phyloP scores from a whole-genome alignment of 2,113 vertebrate genomes.

The Poecilia latipinna region DNA sequence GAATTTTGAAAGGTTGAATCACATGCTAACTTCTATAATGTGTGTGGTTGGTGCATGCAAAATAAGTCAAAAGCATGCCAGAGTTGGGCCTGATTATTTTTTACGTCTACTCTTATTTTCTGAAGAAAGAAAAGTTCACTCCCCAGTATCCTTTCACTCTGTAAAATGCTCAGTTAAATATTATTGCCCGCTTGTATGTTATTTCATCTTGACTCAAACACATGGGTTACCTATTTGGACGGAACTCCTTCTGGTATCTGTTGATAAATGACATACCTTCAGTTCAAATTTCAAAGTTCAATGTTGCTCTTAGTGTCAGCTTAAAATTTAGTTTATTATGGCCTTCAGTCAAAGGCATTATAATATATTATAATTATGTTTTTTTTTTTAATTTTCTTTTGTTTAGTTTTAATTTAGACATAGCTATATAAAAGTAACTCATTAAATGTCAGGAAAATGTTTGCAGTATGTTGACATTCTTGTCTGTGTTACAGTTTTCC shows the following conservation, averaged over 20 bases:
- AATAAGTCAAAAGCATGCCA: neutral
- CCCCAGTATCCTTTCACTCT: too few relatives aligned
- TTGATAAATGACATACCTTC: neutral
- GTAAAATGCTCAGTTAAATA: neutral
- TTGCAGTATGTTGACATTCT: neutral
- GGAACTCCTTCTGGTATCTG: neutral
- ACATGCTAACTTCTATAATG: neutral
- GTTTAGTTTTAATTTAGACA: neutral
- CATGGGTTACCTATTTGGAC: neutral
- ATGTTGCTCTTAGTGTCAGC: neutral
- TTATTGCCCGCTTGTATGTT: neutral
- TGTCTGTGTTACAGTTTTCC: neutral
- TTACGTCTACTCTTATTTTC: too few relatives aligned
- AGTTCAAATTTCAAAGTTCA: slow-evolving; percentile 7
- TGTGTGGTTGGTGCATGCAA: neutral
- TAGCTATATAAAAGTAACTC: neutral
- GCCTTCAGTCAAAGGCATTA: neutral
- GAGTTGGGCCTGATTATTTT: neutral
- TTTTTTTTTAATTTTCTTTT: too few relatives aligned
- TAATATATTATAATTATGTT: neutral
- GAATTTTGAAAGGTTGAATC: neutral
- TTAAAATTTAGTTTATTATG: neutral
- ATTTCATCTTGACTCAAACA: neutral
- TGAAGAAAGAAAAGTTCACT: too few relatives aligned
- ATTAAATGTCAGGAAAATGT: neutral